These are phyloP conservation scores for human (Homo sapiens) DNA, from an alignment of 2,113 vertebrate species.

Conservation along the genomic window GRCh38 chrX:102900001-102900500, in stretches of 20 bases:
- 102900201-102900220: background rate
- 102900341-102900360: background rate
- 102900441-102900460: background rate
- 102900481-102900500: background rate
- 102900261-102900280: background rate
- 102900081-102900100: background rate
- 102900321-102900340: background rate
- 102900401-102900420: background rate
- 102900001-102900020: background rate
- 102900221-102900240: background rate
- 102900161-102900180: background rate
- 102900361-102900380: background rate
- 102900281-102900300: background rate
- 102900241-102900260: background rate
- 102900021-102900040: background rate
- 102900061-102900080: background rate
- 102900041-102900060: background rate
- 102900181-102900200: background rate
- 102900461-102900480: background rate
- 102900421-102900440: background rate
- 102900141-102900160: background rate
- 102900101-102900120: background rate
- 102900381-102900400: background rate
- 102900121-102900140: background rate
- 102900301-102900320: background rate